Base-by-base conservation (phyloP, 2,797 vertebrate genomes). In the Danionella dracula region DNA sequence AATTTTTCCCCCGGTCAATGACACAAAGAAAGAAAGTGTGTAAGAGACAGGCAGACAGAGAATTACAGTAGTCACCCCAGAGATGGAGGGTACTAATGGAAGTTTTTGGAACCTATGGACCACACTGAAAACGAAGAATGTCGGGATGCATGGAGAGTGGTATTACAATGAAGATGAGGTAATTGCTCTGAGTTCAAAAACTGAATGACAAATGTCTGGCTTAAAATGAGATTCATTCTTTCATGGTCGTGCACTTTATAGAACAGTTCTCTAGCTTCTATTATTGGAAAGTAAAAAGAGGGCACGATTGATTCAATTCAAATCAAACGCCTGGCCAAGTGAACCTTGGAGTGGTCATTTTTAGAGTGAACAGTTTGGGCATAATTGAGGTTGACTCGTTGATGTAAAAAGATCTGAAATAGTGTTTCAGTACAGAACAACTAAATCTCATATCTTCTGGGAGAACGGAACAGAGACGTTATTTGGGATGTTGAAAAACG, bases 61-160 rank as follows among this genome's bases (percentile, higher is more conserved):
- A 84, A 87, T 85, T 79, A 84, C 76, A 83, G 81, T 78, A 75
- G 81, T 83, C 84, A 83, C 76, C 71, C 76, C 73, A 57, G 75
- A 76, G 73, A 60, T 78, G 72, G 65, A 66, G 50, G 66, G 70
- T 62, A 74, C 77, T 85, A 84, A 80, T 85, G 77, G 80, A 73
- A 78, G 65, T 70, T 61, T 76, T 62, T 66, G 62, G 67, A 78
- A 59, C 51, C 77, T 69, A 71, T 67, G 68, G 70, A 80, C 72
- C 74, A 70, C 60, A 65, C 62, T 63, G 67, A 61, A 61, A 56
- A 75, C 60, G 56, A 63, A 17, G 55, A 59, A 62, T 68, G 63
- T 68, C 42, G 50, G 56, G 72, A 73, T 45, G 37, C 50, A 40
- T 75, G 31, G 13, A 65, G 56, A 49, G 68, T 71, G 68, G 79